phyloP scores from a whole-genome alignment of 2,888 invertebrate species.

The Venustoraphidia nigricollis region DNA sequence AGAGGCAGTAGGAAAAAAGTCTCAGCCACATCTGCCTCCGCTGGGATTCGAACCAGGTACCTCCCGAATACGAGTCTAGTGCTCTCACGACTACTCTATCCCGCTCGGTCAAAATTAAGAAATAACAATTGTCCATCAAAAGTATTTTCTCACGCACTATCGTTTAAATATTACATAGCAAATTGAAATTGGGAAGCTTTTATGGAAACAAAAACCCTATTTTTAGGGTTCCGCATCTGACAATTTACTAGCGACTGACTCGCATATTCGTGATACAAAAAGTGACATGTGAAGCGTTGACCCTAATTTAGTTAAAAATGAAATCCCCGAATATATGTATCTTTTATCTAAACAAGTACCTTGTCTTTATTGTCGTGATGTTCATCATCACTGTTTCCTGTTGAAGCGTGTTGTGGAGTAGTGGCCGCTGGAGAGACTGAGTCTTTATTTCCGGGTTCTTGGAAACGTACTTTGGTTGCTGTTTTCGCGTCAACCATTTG shows the following conservation, averaged over 20 bases:
- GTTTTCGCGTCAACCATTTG: conserved; percentile 57
- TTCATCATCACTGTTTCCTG: conserved; percentile 16
- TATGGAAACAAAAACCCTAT: too few species aligned
- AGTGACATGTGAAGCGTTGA: too few species aligned
- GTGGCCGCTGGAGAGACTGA: neutral
- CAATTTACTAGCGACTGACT: too few species aligned
- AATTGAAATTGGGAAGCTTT: too few species aligned
- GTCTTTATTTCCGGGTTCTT: conserved; percentile 46
- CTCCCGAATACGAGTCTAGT: too few species aligned
- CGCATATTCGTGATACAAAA: too few species aligned
- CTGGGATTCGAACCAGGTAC: too few species aligned
- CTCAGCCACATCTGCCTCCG: too few species aligned
- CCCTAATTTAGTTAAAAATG: too few species aligned
- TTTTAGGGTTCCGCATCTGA: too few species aligned
- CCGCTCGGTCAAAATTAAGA: neutral
- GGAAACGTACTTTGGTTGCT: conserved; percentile 74
- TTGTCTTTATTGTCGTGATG: conserved; percentile 32
- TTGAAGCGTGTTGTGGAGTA: conserved; percentile 16
- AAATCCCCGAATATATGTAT: neutral
- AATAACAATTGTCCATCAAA: neutral
- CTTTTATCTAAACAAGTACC: conserved; percentile 20
- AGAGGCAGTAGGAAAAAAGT: too few species aligned
- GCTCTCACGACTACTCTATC: too few species aligned
- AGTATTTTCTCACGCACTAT: conserved; percentile 1
- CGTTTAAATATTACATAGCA: neutral